Evolutionary conservation across 1,140 invertebrate genomes (phyloP).

Genomic region (Formica exsecta): DNA sequence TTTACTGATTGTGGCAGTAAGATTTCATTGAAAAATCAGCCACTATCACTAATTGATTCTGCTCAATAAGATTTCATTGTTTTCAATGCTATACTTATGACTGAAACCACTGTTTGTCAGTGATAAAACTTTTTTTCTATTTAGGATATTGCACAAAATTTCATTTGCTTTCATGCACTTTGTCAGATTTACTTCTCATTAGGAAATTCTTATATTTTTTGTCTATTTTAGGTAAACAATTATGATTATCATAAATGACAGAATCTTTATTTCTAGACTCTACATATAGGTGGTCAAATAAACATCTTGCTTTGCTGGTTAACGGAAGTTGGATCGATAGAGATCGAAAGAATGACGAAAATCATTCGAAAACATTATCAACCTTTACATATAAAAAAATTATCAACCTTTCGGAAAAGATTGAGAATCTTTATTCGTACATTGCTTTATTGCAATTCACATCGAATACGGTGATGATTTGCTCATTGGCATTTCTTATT

Average conservation of each 20-base stretch:
- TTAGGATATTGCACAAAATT: not conserved
- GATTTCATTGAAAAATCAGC: no score
- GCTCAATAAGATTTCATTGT: no score
- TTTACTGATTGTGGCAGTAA: no score
- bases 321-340: not conserved
- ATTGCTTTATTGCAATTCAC: slow-evolving; percentile 17
- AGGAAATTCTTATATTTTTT: not conserved
- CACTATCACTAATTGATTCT: no score
- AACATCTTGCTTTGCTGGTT: slow-evolving; percentile 31
- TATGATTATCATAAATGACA: not conserved
- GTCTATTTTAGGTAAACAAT: not conserved
- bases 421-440: slow-evolving; percentile 30
- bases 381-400: no score
- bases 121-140: no score
- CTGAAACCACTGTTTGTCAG: no score
- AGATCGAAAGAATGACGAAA: not conserved
- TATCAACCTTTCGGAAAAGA: not conserved
- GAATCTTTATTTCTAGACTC: slow-evolving; percentile 19
- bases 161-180: not conserved
- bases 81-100: no score
- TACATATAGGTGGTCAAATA: slow-evolving; percentile 41
- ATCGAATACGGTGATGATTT: slow-evolving; percentile 35
- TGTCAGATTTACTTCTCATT: not conserved
- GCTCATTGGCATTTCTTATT: slow-evolving; percentile 29
- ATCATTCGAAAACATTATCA: slow-evolving; percentile 47